Conservation (phyloP, 23 tunicate genomes). For the Clavelina lepadiformis region DNA sequence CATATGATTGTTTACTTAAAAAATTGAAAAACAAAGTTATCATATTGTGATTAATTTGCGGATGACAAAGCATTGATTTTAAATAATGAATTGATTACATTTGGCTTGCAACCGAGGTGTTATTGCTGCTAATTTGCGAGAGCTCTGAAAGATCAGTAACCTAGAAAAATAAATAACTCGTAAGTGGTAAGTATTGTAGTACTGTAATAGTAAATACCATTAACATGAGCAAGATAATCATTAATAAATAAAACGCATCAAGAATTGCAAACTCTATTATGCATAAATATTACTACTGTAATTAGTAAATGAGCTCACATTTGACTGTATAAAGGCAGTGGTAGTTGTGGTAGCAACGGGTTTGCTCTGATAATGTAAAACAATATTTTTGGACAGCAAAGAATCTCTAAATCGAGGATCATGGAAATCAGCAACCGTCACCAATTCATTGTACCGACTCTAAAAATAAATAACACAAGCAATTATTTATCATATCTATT, state of each 20-base stretch:
- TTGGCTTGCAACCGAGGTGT: background rate
- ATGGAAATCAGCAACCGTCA: slow-evolving; percentile 6
- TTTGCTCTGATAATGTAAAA: too few relatives aligned
- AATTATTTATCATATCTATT: background rate
- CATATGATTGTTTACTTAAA: slow-evolving; percentile 1
- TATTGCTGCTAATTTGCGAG: slow-evolving; percentile 1
- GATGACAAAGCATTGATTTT: background rate
- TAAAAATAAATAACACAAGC: background rate
- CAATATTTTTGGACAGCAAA: too few relatives aligned
- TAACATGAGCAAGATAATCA: too few relatives aligned
- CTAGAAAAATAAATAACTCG: too few relatives aligned
- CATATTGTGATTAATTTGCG: background rate
- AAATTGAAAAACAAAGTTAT: background rate
- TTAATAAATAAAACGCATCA: too few relatives aligned
- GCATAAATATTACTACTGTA: too few relatives aligned
- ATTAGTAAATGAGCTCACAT: too few relatives aligned
- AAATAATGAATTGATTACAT: background rate
- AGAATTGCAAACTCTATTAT: too few relatives aligned
- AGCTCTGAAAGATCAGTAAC: background rate
- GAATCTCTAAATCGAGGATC: slow-evolving; percentile 2
- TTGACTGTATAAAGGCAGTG: too few relatives aligned
- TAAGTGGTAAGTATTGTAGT: too few relatives aligned
- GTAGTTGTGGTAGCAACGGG: too few relatives aligned
- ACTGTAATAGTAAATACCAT: too few relatives aligned
- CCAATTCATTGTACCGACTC: slow-evolving; percentile 8